A percentile compares a stretch with the other conserved stretches of the same genome.
Conservation (phyloP, 1,140 invertebrate genomes). For the Trachelipus rathkii region DNA sequence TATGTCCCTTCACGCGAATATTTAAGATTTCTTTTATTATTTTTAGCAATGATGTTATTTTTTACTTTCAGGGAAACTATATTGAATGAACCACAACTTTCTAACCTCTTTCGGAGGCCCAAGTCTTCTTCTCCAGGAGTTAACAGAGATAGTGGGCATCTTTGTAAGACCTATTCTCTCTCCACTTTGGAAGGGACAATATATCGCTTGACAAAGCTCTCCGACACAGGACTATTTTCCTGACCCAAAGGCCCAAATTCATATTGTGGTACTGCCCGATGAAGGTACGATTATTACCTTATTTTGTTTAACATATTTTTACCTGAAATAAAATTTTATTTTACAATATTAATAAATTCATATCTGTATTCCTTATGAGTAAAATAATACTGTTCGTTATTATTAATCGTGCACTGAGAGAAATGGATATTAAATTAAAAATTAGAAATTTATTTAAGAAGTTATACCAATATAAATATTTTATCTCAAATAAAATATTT, state of each 20-base stretch:
- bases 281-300: not conserved
- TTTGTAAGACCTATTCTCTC: not conserved
- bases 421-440: too few species aligned
- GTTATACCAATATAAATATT: too few species aligned
- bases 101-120: not conserved
- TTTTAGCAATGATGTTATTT: too few species aligned
- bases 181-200: not conserved
- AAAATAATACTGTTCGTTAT: too few species aligned
- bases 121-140: not conserved
- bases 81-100: not conserved
- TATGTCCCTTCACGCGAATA: too few species aligned
- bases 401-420: too few species aligned
- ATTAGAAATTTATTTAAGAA: too few species aligned
- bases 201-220: not conserved
- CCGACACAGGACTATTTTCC: not conserved
- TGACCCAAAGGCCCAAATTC: not conserved
- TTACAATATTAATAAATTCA: too few species aligned
- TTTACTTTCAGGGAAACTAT: too few species aligned
- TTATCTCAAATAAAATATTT: not conserved
- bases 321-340: too few species aligned
- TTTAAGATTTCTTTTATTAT: too few species aligned
- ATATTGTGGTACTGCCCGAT: not conserved
- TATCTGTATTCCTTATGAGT: too few species aligned
- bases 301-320: not conserved
- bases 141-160: not conserved